Evolutionary conservation across 2,797 vertebrate species (phyloP).

Genomic region (Poeciliopsis infans): DNA sequence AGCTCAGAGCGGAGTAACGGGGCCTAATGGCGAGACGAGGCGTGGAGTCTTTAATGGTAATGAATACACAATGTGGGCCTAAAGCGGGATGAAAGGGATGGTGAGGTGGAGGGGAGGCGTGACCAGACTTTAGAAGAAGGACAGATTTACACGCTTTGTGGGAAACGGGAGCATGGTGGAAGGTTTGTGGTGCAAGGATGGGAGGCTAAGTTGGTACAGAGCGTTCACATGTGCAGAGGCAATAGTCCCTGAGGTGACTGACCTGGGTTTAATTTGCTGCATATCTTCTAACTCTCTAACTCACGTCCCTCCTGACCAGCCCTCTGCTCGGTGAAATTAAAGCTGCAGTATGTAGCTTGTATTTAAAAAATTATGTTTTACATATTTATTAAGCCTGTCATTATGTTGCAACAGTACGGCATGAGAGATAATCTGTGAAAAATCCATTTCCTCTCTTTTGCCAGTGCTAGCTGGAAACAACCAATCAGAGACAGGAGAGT

Average conservation of each 20-base stretch:
- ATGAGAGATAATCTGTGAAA: no score
- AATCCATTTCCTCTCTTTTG: no score
- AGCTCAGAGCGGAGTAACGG: slow-evolving; percentile 69
- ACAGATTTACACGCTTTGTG: slow-evolving; percentile 37
- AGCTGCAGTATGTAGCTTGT: no score
- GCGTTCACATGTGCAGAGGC: background rate
- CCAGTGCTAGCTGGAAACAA: no score
- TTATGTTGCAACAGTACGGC: no score
- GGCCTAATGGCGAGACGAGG: slow-evolving; percentile 76
- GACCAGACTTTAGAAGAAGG: slow-evolving; percentile 63
- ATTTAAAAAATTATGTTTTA: no score
- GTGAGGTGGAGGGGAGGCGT: slow-evolving; percentile 46
- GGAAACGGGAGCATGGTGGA: slow-evolving; percentile 18
- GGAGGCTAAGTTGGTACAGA: background rate
- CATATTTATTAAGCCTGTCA: no score
- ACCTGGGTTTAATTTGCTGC: background rate
- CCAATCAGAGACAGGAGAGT: no score
- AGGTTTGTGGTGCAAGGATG: slow-evolving; percentile 2
- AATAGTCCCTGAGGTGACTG: background rate
- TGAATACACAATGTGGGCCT: slow-evolving; percentile 78
- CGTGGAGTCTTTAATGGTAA: slow-evolving; percentile 77
- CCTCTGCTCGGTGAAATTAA: no score
- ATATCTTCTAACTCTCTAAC: background rate
- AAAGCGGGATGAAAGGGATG: slow-evolving; percentile 58
- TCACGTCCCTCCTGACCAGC: no score